Evolutionary conservation across 2,797 vertebrate species (phyloP).

Genomic region (Fratercula arctica): DNA sequence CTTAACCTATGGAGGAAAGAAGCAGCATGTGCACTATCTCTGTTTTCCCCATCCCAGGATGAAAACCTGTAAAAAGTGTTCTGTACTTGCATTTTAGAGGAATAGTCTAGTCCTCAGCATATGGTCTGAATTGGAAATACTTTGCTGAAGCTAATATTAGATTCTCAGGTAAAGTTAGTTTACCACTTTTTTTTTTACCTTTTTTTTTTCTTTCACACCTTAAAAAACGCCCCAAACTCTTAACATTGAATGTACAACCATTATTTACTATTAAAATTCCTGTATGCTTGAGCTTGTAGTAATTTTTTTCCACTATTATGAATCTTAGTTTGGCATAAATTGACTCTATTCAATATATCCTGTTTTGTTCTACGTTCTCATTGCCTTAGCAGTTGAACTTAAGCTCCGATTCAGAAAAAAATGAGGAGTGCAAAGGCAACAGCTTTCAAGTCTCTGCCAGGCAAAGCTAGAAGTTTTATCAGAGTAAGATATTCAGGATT

Average conservation of each 20-base stretch:
- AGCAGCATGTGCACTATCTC: background rate
- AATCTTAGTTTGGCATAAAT: background rate
- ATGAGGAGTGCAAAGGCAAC: background rate
- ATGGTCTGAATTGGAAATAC: background rate
- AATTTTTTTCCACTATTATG: background rate
- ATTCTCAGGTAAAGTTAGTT: background rate
- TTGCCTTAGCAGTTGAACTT: background rate
- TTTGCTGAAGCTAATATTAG: background rate
- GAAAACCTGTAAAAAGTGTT: background rate
- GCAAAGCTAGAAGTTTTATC: background rate
- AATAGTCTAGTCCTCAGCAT: background rate
- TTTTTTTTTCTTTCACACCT: background rate
- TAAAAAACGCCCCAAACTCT: background rate
- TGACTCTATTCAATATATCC: background rate
- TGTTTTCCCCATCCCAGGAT: background rate
- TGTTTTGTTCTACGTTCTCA: background rate
- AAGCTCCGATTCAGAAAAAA: background rate
- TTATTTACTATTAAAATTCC: background rate
- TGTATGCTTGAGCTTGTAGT: background rate
- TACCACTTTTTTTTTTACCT: background rate
- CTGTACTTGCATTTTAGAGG: background rate
- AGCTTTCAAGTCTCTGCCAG: background rate
- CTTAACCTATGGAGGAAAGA: background rate
- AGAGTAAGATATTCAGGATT: slow-evolving; percentile 27
- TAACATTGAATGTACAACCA: background rate